Evolutionary conservation across 2,113 vertebrate genomes (phyloP), one percentile per base, ranked within the genome.

Genomic region (Crocuta crocuta): DNA sequence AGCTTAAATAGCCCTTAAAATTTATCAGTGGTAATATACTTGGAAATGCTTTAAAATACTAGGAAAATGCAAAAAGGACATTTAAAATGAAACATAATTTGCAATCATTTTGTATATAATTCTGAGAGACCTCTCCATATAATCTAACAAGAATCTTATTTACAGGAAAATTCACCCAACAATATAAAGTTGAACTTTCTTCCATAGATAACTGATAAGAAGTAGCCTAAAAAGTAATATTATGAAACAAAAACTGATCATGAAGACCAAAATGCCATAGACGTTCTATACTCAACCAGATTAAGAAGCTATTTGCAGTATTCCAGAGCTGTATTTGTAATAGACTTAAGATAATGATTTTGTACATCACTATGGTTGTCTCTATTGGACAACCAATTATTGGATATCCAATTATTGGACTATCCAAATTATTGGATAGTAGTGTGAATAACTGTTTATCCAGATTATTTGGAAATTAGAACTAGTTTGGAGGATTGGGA

Each of bases 161-260:
- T 63, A 78, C 26, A 23, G 63, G 55, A 39, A 94, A 95, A 89
- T 87, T 50, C 84, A 93, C 4, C 10, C 19, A 89, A 93, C 39
- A 94, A 91, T 97, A 88, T 91, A 95, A 70, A 89, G 84, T 53
- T 76, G 58, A 83, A 87, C 2, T 91, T 87, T 92, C 19, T 92
- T 39, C 7, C 12, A 63, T 8, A 84, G 48, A 86, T 83, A 95
- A 88, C 16, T 55, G 23, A 81, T 84, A 80, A 90, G 82, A 89
- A 95, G 26, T 58, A 87, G 15, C 15, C n/a, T 70, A 74, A 84
- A 63, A 82, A 81, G 24, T 39, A 88, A 55, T 85, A 50, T 53
- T 82, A 50, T 33, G 58, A 96, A 89, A 92, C 39, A 81, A 97
- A 93, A 96, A 48, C 23, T 91, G 74, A 65, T 48, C 65, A 63